A percentile compares a stretch with the other conserved stretches of the same genome.
Conservation (phyloP, 2,888 invertebrate species). For the Malacosoma neustria region DNA sequence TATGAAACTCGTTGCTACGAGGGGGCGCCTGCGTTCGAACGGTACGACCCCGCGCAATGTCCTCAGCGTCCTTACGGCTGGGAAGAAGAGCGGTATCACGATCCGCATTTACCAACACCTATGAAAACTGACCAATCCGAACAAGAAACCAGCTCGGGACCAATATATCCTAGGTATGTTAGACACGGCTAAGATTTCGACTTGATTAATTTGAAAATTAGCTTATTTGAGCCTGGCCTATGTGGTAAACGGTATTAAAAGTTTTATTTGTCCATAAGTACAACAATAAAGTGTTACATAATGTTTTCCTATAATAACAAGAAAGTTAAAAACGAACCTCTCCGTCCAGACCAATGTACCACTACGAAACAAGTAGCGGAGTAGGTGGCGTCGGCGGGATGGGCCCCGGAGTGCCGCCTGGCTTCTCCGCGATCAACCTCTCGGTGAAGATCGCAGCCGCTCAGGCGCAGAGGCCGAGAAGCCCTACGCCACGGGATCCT, state of each 20-base stretch:
- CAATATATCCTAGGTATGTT: slow-evolving; percentile 82
- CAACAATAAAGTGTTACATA: too few relatives aligned
- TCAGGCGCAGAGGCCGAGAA: slow-evolving; percentile 80
- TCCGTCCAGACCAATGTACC: slow-evolving; percentile 84
- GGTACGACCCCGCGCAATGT: slow-evolving; percentile 68
- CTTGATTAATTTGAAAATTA: too few relatives aligned
- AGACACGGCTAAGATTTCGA: slow-evolving; percentile 5
- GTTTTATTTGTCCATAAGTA: too few relatives aligned
- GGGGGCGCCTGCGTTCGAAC: slow-evolving; percentile 67
- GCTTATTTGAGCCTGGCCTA: slow-evolving; percentile 27
- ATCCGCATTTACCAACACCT: slow-evolving; percentile 73
- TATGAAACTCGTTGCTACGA: slow-evolving; percentile 70
- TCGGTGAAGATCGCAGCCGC: slow-evolving; percentile 89
- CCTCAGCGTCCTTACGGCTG: slow-evolving; percentile 69
- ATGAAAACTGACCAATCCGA: slow-evolving; percentile 82
- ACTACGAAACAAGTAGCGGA: slow-evolving; percentile 80
- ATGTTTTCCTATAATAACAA: too few relatives aligned
- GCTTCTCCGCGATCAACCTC: slow-evolving; percentile 87
- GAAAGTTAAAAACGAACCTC: slow-evolving; percentile 20
- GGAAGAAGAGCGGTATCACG: slow-evolving; percentile 76
- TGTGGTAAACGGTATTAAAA: slow-evolving; percentile 56
- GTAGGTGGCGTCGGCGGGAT: slow-evolving; percentile 78
- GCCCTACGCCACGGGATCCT: slow-evolving; percentile 84
- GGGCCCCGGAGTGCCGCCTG: slow-evolving; percentile 81
- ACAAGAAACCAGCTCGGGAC: slow-evolving; percentile 79